Conservation (phyloP, 2,888 invertebrate species). For the Erpobdella octoculata region DNA sequence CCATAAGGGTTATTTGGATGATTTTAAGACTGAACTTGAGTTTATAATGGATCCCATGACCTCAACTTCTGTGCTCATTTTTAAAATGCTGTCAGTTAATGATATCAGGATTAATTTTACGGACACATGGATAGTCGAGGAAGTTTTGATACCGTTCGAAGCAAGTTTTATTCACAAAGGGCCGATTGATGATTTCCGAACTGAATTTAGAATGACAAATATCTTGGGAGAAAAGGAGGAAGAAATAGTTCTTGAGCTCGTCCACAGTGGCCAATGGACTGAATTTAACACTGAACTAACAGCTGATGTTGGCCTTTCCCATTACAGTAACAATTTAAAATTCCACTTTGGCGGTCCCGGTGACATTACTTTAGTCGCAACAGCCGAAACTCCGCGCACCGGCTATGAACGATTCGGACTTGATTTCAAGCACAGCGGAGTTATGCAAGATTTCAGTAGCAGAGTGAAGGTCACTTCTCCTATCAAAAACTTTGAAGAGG, state of each 20-base stretch:
- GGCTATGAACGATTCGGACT: background rate
- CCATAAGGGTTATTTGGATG: background rate
- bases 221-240: too few species aligned
- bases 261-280: conserved; percentile 24
- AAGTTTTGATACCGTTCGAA: too few species aligned
- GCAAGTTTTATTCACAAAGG: too few species aligned
- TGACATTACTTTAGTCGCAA: background rate
- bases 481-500: conserved; percentile 12
- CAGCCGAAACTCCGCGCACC: background rate
- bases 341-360: background rate
- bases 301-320: background rate
- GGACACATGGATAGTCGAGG: too few species aligned
- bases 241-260: conserved; percentile 12
- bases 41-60: too few species aligned
- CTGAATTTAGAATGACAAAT: too few species aligned
- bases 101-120: too few species aligned
- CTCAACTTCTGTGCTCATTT: too few species aligned
- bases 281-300: conserved; percentile 26
- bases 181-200: too few species aligned
- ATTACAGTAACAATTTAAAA: background rate
- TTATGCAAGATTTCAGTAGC: conserved; percentile 35
- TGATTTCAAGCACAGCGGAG: background rate
- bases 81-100: too few species aligned
- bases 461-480: conserved; percentile 39
- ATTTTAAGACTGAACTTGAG: background rate